Percentiles rank a stretch among this genome's conserved stretches.
These are phyloP conservation scores for Sphaerodactylus townsendi DNA, from an alignment of 2,113 vertebrate species.

Conservation along the genomic window DNA sequence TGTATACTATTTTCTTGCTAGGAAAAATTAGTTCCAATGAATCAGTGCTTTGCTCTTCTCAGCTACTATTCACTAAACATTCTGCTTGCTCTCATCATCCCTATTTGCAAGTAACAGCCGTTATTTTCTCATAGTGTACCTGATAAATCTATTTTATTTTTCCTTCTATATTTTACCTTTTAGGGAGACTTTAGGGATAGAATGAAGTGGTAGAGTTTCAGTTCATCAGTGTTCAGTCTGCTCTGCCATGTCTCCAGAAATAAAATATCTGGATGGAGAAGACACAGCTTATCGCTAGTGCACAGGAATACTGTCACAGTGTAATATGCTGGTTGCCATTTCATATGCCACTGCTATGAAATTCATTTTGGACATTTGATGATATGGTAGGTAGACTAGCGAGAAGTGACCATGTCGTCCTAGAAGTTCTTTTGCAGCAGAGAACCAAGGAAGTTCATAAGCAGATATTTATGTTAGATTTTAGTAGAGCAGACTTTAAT, in stretches of 20 bases:
- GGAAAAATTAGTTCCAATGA: neutral
- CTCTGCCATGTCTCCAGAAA: neutral
- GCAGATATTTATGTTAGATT: no score
- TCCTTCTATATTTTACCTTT: neutral
- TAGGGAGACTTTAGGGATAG: neutral
- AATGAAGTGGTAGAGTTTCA: neutral
- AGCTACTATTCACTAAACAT: neutral
- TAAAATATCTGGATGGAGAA: neutral
- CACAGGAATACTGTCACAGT: neutral
- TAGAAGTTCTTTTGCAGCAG: no score
- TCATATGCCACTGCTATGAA: neutral
- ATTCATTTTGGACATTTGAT: no score
- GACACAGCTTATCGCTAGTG: neutral
- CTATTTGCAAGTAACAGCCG: neutral
- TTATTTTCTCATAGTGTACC: neutral
- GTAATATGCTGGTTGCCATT: neutral
- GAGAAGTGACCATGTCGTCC: no score
- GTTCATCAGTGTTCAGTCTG: neutral
- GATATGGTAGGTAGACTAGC: no score
- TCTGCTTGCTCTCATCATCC: neutral
- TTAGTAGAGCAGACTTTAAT: no score
- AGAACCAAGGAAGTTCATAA: no score
- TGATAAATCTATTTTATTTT: neutral
- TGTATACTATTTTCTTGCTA: neutral
- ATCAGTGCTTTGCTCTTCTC: neutral